Percentiles rank a stretch among this genome's conserved stretches.
These are phyloP conservation scores for Ips typographus DNA, from an alignment of 1,140 invertebrate genomes.

Conservation along the genomic window DNA sequence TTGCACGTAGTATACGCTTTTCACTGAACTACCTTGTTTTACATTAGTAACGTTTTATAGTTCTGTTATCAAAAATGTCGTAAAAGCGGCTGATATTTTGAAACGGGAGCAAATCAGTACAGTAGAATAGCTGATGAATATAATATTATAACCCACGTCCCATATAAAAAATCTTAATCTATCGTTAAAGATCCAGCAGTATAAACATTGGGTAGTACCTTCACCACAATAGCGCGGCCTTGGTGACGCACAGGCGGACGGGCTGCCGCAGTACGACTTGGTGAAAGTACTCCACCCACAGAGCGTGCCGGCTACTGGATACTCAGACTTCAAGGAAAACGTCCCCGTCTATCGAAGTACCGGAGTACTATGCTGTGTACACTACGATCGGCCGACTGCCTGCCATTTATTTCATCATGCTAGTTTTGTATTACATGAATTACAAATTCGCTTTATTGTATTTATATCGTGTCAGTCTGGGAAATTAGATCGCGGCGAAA, in stretches of 20 bases:
- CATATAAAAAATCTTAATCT: background rate
- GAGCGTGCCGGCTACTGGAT: conserved; percentile 27
- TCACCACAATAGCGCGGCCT: conserved; percentile 12
- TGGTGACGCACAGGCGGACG: conserved; percentile 26
- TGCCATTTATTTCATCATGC: conserved; percentile 24
- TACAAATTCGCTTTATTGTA: background rate
- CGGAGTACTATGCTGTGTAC: conserved; percentile 9
- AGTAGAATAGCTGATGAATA: background rate
- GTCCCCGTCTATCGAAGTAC: conserved; percentile 24
- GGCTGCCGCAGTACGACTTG: conserved; percentile 6
- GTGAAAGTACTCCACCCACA: conserved; percentile 36
- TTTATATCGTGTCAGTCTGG: conserved; percentile 5
- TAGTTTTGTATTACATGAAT: conserved; percentile 17
- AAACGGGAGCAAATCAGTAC: no score
- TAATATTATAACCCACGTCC: no score
- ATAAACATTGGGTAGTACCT: background rate
- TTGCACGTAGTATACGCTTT: no score
- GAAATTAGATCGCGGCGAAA: background rate
- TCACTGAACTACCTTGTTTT: no score
- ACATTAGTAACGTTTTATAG: no score
- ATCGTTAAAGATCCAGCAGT: background rate
- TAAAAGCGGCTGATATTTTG: no score
- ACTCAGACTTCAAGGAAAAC: conserved; percentile 32
- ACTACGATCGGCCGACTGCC: conserved; percentile 14
- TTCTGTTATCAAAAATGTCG: no score